Evolutionary conservation across 2,888 invertebrate species (phyloP).

Genomic region (Himalopsyche kuldschensis): DNA sequence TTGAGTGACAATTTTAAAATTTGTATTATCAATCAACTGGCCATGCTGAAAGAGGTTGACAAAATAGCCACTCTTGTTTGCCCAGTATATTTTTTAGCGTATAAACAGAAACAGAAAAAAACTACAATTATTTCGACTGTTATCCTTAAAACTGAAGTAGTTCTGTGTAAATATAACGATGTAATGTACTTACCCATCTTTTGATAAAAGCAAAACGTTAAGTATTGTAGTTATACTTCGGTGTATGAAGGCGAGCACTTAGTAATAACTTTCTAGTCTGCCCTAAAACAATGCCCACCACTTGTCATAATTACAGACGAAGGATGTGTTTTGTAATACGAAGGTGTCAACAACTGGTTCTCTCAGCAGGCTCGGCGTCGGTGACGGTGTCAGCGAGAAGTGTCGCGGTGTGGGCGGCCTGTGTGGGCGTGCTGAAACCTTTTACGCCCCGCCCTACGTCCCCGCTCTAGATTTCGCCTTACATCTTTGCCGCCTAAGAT

Average conservation of each 20-base stretch:
- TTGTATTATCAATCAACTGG: too few species aligned
- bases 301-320: conserved; percentile 6
- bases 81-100: too few species aligned
- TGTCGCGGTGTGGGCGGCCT: conserved; percentile 23
- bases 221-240: not conserved
- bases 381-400: not conserved
- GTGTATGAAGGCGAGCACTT: not conserved
- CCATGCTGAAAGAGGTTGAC: too few species aligned
- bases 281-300: not conserved
- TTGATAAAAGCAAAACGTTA: not conserved
- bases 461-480: conserved; percentile 4
- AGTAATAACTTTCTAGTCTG: not conserved
- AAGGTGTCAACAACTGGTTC: conserved; percentile 10
- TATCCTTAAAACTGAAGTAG: too few species aligned
- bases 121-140: too few species aligned
- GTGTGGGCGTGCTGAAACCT: conserved; percentile 24
- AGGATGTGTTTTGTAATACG: not conserved
- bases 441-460: conserved; percentile 33
- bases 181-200: not conserved
- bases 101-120: too few species aligned
- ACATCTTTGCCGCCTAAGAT: conserved; percentile 4
- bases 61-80: too few species aligned
- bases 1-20: too few species aligned
- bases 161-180: not conserved
- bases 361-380: not conserved